Conservation (phyloP, 23 tunicate genomes). For the Trididemnum clinides region DNA sequence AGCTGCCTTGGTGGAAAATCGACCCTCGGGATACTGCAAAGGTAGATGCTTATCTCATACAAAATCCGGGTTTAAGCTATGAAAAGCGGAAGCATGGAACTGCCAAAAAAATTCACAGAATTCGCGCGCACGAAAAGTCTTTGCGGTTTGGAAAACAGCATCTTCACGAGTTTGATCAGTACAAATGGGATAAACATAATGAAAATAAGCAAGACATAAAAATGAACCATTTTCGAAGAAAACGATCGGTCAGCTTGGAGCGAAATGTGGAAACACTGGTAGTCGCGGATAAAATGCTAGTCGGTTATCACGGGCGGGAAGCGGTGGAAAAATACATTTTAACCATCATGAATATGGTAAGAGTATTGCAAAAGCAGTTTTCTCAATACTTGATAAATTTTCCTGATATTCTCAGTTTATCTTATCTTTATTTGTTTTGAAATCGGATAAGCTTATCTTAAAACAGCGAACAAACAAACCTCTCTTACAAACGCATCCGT, state of each 20-base stretch:
- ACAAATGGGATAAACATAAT: not conserved
- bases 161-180: conserved; percentile 8
- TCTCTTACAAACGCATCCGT: no score
- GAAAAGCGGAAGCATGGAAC: not conserved
- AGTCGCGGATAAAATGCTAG: conserved; percentile 92
- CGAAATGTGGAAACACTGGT: conserved; percentile 94
- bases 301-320: conserved; percentile 82
- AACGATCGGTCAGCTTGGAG: conserved; percentile 82
- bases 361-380: conserved; percentile 14
- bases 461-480: no score
- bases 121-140: conserved; percentile 2
- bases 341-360: conserved; percentile 98
- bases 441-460: no score
- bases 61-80: not conserved
- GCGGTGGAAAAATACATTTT: conserved; percentile 89
- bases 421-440: no score
- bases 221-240: conserved; percentile 20
- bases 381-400: not conserved
- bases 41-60: not conserved
- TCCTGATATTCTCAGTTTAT: no score
- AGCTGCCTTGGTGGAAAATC: conserved; percentile 74
- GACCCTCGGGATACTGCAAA: conserved; percentile 42
- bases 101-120: conserved; percentile 28
- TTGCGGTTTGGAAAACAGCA: conserved; percentile 16
- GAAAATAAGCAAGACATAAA: not conserved